Conservation (phyloP, 2,797 vertebrate genomes). For the Sebastes cheni region DNA sequence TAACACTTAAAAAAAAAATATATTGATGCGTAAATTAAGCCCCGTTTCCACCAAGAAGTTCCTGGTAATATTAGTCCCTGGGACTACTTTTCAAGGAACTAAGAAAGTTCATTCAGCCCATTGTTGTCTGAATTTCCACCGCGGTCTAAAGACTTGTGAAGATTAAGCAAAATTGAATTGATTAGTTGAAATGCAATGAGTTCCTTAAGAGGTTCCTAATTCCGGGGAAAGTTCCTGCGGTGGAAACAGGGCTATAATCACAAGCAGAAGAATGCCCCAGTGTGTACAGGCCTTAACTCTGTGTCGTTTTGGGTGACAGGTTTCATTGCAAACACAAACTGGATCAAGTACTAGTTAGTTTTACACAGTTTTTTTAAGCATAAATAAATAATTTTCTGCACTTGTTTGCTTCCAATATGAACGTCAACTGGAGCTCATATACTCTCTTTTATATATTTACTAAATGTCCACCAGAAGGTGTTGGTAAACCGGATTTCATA, state of each 20-base stretch:
- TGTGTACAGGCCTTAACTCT: not conserved
- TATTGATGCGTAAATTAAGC: too few relatives aligned
- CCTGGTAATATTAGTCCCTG: too few relatives aligned
- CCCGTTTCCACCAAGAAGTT: too few relatives aligned
- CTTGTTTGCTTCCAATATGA: rapidly evolving
- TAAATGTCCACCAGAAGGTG: not conserved
- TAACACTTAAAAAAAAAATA: too few relatives aligned
- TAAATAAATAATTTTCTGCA: not conserved
- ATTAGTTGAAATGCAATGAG: not conserved
- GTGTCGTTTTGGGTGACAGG: not conserved
- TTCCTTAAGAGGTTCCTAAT: not conserved
- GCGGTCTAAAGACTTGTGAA: too few relatives aligned
- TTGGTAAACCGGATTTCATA: not conserved
- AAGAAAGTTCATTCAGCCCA: too few relatives aligned
- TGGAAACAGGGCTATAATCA: not conserved
- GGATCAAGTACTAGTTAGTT: not conserved
- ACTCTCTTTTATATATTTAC: not conserved
- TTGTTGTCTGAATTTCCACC: too few relatives aligned
- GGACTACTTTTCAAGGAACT: too few relatives aligned
- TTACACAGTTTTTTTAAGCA: not conserved
- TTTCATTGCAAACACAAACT: not conserved
- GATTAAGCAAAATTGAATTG: too few relatives aligned
- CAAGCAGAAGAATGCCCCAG: not conserved
- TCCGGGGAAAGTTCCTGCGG: not conserved
- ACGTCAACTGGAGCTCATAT: not conserved